Evolutionary conservation across 64 coral and sea anemone genomes (phyloP), one percentile per base, ranked within the genome.

Genomic region (Stichodactyla helianthus): DNA sequence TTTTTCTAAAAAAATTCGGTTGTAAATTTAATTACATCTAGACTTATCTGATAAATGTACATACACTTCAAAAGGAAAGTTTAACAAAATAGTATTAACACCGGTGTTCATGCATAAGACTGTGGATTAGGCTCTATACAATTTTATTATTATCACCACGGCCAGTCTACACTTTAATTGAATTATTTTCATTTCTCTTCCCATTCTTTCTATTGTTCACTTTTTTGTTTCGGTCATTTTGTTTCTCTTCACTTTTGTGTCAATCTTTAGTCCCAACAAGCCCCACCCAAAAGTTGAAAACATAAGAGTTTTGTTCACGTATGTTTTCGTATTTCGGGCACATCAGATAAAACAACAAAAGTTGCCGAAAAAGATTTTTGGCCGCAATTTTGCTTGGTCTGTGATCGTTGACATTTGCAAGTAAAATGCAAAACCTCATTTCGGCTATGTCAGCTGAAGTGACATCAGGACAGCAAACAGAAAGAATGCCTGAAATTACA

Each of bases 331-430:
- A 10, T n/a, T 35, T 74, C 23, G 25, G 5, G 5, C 63, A 6
- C n/a, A 8, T 5, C 16, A 28, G 14, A 35, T 35, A 19, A n/a
- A 5, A 13, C 4, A 35, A 10, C 15, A 35, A 28, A 81, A 10
- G 5, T 7, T 50, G 17, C 52, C 31, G 52, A 18, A 26, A 10
- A 18, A 50, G 26, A 81, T 51, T 44, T 81, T 81, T 82, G 13
- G 14, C 15, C 12, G 2, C 16, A 54, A 22, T 23, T 51, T 53
- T n/a, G 17, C 20, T 12, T 14, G 27, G 17, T 82, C 79, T 84
- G 55, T 84, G 83, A 9, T 84, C n/a, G 17, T 82, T 52, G 51
- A 82, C 20, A 84, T 84, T 84, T 84, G 83, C 83, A 84, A 84
- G 54, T 84, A 51, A 84, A 84, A 84, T 84, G 53, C 18, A 26